Conservation (phyloP, 2,797 vertebrate species). For the Vespertilio murinus region DNA sequence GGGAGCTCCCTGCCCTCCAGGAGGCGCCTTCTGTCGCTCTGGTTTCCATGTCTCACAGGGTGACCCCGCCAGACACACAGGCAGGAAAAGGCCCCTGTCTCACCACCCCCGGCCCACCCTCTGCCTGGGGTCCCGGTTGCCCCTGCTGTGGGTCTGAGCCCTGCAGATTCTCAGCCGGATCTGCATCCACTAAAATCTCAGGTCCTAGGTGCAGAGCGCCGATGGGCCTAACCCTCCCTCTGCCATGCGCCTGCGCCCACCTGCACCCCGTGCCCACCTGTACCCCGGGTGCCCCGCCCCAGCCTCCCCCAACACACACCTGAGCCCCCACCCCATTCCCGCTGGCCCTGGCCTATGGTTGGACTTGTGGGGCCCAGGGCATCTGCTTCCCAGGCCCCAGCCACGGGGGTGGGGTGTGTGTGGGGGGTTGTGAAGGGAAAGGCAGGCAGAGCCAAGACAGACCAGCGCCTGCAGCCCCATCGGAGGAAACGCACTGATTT, state of each 20-base stretch:
- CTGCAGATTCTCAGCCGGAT: too few relatives aligned
- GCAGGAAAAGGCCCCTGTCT: not conserved
- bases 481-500: constrained; percentile 37
- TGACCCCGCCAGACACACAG: not conserved
- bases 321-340: fast-evolving
- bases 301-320: too few relatives aligned
- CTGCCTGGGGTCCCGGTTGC: fast-evolving
- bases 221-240: fast-evolving
- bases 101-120: not conserved
- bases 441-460: not conserved
- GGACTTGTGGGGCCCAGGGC: not conserved
- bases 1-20: fast-evolving
- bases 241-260: not conserved
- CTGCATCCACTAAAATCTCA: not conserved
- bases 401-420: too few relatives aligned
- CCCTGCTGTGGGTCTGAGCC: not conserved
- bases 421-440: too few relatives aligned
- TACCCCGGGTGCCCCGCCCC: not conserved
- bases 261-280: not conserved
- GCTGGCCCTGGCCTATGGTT: not conserved
- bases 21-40: not conserved
- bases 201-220: not conserved
- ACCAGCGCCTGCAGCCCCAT: not conserved
- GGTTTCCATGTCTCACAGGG: not conserved
- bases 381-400: not conserved